phyloP scores from a whole-genome alignment of 2,113 vertebrate genomes.

The Fulmarus glacialis region DNA sequence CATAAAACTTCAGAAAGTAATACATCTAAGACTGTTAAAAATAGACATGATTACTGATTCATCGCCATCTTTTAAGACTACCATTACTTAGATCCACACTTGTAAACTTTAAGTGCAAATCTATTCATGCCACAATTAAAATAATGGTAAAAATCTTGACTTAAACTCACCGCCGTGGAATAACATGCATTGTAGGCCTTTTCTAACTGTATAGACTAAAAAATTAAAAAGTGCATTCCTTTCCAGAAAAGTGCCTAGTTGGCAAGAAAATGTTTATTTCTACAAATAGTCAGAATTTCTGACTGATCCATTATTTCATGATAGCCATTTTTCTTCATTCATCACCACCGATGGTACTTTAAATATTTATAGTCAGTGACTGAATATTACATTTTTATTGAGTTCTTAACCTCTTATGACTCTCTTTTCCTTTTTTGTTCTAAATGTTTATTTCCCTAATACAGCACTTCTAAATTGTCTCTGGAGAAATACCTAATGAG shows the following conservation, averaged over 20 bases:
- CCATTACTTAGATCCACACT: neutral
- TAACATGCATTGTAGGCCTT: neutral
- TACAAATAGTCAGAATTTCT: neutral
- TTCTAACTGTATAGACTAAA: neutral
- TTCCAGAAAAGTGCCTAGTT: neutral
- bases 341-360: neutral
- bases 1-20: neutral
- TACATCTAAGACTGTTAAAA: neutral
- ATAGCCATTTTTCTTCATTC: neutral
- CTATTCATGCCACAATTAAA: neutral
- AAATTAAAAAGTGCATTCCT: neutral
- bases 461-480: conserved; percentile 2
- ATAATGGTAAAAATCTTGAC: neutral
- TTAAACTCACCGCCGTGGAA: neutral
- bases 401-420: neutral
- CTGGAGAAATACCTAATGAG: neutral
- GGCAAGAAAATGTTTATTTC: neutral
- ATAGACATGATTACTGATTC: neutral
- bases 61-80: neutral
- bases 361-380: conserved; percentile 14
- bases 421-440: neutral
- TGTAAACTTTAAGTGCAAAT: neutral
- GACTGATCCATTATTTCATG: neutral
- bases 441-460: conserved; percentile 37
- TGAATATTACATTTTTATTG: conserved; percentile 22